Base-by-base conservation (phyloP, 2,888 invertebrate species). In the Anarsia innoxiella region DNA sequence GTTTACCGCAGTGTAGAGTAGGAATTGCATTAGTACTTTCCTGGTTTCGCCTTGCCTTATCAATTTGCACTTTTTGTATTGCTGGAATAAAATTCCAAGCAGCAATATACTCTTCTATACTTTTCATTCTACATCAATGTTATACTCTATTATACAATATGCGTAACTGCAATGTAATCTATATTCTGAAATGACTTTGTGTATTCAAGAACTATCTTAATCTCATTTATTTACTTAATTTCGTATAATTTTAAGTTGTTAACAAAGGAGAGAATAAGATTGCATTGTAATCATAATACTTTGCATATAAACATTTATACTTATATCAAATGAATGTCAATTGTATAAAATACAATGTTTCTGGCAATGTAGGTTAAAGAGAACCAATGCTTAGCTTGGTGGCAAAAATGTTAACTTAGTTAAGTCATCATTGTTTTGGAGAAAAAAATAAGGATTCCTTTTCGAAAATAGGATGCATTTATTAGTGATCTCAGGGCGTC, bases 231-330 rank as follows among this genome's bases (percentile, higher is more conserved):
- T 42, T 49, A 50, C 44, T 51, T 56, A 53, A 53, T 56, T 59
- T 57, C 61, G 51, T 66, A 56, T 66, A 56, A 49, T 70, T 60
- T 75, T 78, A 75, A 74, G 72, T 75, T 77, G 63, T 75, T 75
- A 68, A 71, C 61, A 60, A 78, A 79, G 79, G 82, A 84, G 83
- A 83, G 82, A 82, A 79, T 71, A 83, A 83, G 83, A 83, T 83
- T 82, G 80, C 79, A 78, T 72, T 61, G 70, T 72, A 57, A 64
- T 66, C 59, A 53, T 69, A 66, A n/a, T 71, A 72, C 73, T 75
- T 74, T 78, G 76, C 79, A 73, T 66, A 38, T 65, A 64, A 64
- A 59, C 59, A 46, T 33, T 64, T 59, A 61, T 60, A 59, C 62
- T 61, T 53, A 56, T 51, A 46, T 54, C 53, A 53, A 51, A 49